Conservation (phyloP, 2,797 vertebrate species). For the Aeoliscus strigatus region DNA sequence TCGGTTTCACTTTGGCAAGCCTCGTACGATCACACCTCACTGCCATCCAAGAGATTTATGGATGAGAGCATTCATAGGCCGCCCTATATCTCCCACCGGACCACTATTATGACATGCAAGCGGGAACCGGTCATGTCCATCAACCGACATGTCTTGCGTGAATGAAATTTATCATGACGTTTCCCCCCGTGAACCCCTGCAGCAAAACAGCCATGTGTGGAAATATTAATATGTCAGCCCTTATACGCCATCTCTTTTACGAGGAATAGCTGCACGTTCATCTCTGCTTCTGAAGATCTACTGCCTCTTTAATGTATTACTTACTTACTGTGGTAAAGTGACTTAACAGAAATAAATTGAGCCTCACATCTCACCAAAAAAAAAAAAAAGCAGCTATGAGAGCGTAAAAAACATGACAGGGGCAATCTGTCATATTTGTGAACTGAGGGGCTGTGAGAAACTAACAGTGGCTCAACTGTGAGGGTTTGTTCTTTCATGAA, state of each 20-base stretch:
- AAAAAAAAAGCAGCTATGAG: too few relatives aligned
- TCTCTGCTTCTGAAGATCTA: slow-evolving; percentile 26
- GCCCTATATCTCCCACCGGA: slow-evolving; percentile 36
- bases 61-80: slow-evolving; percentile 26
- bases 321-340: slow-evolving; percentile 24
- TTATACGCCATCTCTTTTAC: slow-evolving; percentile 26
- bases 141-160: slow-evolving; percentile 45
- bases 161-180: slow-evolving; percentile 51
- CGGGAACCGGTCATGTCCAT: slow-evolving; percentile 33
- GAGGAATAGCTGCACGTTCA: slow-evolving; percentile 26
- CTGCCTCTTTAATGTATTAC: slow-evolving; percentile 22
- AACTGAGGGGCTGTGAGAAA: slow-evolving; percentile 7
- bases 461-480: background rate
- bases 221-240: slow-evolving; percentile 27
- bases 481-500: slow-evolving; percentile 1
- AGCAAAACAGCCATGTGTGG: slow-evolving; percentile 27
- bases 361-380: slow-evolving; percentile 1
- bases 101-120: slow-evolving; percentile 44
- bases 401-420: slow-evolving; percentile 34
- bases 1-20: slow-evolving; percentile 25
- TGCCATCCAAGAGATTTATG: slow-evolving; percentile 48
- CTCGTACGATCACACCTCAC: slow-evolving; percentile 22
- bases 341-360: slow-evolving; percentile 31
- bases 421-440: slow-evolving; percentile 10
- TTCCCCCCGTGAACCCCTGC: slow-evolving; percentile 16